These are phyloP conservation scores for Leucoraja erinaceus DNA, from an alignment of 2,113 vertebrate species.

Conservation along the genomic window DNA sequence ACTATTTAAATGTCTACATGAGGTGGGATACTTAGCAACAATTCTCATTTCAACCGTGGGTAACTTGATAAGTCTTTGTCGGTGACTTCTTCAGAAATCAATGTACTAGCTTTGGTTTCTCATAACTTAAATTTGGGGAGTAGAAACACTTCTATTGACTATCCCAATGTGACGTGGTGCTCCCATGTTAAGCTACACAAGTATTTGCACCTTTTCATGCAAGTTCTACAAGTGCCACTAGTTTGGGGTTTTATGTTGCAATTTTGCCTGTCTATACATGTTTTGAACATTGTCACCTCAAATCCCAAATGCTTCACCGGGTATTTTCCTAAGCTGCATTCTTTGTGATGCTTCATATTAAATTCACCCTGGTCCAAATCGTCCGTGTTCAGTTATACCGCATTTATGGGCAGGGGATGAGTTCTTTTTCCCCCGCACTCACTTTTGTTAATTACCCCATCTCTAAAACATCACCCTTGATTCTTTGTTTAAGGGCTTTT, in stretches of 20 bases:
- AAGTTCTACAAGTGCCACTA: not conserved
- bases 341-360: not conserved
- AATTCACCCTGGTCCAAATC: not conserved
- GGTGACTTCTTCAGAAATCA: too few species aligned
- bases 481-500: not conserved
- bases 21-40: not conserved
- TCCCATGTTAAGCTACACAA: not conserved
- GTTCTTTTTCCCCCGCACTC: too few species aligned
- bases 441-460: not conserved
- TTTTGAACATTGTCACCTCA: not conserved
- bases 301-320: not conserved
- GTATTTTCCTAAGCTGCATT: not conserved
- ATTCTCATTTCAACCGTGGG: not conserved
- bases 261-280: not conserved
- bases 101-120: too few species aligned
- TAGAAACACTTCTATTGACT: too few species aligned
- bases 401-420: not conserved
- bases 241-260: not conserved
- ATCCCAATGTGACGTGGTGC: not conserved
- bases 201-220: not conserved
- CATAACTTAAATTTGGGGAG: not conserved
- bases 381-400: not conserved
- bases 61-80: not conserved
- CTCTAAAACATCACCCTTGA: not conserved
- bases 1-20: not conserved